These are phyloP conservation scores for Darevskia nairensis DNA, from an alignment of 2,797 vertebrate genomes.

Conservation along the genomic window DNA sequence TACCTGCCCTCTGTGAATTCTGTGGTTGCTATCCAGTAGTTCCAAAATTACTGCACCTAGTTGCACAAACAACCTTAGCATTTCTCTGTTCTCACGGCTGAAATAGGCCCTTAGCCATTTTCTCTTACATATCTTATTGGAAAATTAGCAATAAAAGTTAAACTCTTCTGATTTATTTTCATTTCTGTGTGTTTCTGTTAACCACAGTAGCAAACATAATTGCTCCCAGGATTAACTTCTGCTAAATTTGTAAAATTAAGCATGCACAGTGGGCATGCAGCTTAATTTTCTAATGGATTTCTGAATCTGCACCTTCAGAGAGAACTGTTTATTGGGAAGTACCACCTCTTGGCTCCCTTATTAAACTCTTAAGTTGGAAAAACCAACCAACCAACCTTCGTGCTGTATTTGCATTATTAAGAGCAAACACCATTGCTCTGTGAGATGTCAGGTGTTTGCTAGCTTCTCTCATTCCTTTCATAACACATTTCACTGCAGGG, in stretches of 20 bases:
- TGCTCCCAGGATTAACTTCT: slow-evolving; percentile 25
- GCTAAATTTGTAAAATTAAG: slow-evolving; percentile 49
- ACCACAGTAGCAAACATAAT: not conserved
- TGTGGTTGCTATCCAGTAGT: not conserved
- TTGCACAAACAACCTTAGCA: not conserved
- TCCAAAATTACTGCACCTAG: not conserved
- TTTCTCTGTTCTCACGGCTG: not conserved
- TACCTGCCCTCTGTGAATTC: not conserved
- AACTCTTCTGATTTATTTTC: not conserved
- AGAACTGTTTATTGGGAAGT: slow-evolving; percentile 24
- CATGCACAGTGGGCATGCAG: not conserved
- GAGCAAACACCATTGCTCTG: slow-evolving; percentile 2
- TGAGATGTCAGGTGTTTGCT: slow-evolving; percentile 13
- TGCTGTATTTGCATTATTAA: slow-evolving; percentile 24
- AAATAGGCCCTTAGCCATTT: not conserved
- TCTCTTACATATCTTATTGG: not conserved
- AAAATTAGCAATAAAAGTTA: slow-evolving; percentile 29
- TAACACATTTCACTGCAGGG: not conserved
- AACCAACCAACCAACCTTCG: not conserved
- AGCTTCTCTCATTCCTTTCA: not conserved
- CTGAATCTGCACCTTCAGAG: slow-evolving; percentile 11
- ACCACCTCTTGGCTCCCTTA: slow-evolving; percentile 23
- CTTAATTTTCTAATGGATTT: slow-evolving; percentile 24
- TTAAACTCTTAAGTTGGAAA: not conserved
- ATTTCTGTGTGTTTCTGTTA: slow-evolving; percentile 13